These are phyloP conservation scores for Leucopternis melanops DNA, from an alignment of 2,113 vertebrate genomes.

Conservation along the genomic window DNA sequence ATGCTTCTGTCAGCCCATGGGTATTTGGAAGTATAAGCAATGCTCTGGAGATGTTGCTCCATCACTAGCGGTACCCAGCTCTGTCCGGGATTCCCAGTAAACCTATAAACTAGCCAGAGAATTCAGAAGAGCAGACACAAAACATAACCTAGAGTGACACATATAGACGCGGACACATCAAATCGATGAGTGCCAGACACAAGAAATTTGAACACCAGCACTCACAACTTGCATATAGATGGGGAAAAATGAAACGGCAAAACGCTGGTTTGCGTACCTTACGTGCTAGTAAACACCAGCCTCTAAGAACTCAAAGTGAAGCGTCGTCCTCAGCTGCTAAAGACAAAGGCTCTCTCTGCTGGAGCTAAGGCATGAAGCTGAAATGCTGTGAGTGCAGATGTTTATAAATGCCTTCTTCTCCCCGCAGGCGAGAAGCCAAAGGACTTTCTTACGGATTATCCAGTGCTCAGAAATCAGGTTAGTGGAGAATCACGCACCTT, in stretches of 20 bases:
- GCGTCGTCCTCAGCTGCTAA: neutral
- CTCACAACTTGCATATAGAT: neutral
- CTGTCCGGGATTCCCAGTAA: neutral
- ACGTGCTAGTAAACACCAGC: neutral
- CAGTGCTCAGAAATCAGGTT: slow-evolving; percentile 77
- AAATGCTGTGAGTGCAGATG: neutral
- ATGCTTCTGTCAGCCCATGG: neutral
- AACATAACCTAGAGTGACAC: neutral
- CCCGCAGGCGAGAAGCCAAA: slow-evolving; percentile 76
- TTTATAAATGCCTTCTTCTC: slow-evolving; percentile 39
- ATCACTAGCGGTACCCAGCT: neutral
- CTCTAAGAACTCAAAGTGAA: neutral
- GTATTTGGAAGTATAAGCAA: neutral
- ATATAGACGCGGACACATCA: neutral
- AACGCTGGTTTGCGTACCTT: neutral
- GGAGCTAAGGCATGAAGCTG: neutral
- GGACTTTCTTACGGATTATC: slow-evolving; percentile 72
- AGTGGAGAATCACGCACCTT: slow-evolving; percentile 30
- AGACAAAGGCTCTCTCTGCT: neutral
- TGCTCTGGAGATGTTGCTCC: neutral
- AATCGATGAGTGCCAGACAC: neutral
- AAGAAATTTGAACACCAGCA: neutral
- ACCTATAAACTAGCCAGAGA: neutral
- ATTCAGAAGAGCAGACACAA: neutral
- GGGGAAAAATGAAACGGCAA: neutral